Evolutionary conservation across 2,797 vertebrate genomes (phyloP).

Genomic region (Fistularia tabacaria): DNA sequence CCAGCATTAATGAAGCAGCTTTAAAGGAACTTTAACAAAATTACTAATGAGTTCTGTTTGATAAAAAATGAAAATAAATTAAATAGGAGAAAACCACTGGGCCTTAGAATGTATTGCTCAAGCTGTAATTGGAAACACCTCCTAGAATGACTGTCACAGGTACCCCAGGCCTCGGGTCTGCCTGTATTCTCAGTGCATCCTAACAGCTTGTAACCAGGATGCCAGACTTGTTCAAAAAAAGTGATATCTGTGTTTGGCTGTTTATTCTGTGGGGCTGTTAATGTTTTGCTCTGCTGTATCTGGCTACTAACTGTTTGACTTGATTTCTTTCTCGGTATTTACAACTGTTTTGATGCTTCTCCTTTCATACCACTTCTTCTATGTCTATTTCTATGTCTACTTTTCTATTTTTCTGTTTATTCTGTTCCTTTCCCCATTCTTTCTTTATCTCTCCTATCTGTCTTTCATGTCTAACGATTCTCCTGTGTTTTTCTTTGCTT

Average conservation of each 20-base stretch:
- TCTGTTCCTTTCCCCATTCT: conserved; percentile 10
- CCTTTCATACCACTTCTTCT: conserved; percentile 30
- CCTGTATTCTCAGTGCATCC: conserved; percentile 16
- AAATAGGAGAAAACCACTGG: too few relatives aligned
- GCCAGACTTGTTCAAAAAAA: conserved; percentile 16
- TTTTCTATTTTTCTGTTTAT: too few relatives aligned
- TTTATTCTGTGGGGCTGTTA: conserved; percentile 6
- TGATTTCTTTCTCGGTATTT: conserved; percentile 24
- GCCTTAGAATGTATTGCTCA: too few relatives aligned
- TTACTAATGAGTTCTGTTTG: too few relatives aligned
- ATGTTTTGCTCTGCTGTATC: conserved; percentile 27
- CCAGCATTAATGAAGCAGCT: background rate
- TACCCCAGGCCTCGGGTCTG: conserved; percentile 1
- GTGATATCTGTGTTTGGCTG: background rate
- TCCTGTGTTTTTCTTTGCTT: conserved; percentile 12
- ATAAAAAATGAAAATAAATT: too few relatives aligned
- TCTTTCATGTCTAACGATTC: conserved; percentile 29
- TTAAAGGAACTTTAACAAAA: too few relatives aligned
- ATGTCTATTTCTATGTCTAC: conserved; percentile 1
- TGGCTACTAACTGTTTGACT: conserved; percentile 53
- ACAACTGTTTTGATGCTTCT: conserved; percentile 28
- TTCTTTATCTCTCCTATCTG: conserved; percentile 28
- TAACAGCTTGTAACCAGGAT: conserved; percentile 43
- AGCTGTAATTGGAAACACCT: too few relatives aligned
- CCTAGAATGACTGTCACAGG: too few relatives aligned